Percentiles rank a stretch among this genome's conserved stretches.
These are phyloP conservation scores for Scelioninae gen. 2 DNA, from an alignment of 2,888 invertebrate genomes.

Conservation along the genomic window DNA sequence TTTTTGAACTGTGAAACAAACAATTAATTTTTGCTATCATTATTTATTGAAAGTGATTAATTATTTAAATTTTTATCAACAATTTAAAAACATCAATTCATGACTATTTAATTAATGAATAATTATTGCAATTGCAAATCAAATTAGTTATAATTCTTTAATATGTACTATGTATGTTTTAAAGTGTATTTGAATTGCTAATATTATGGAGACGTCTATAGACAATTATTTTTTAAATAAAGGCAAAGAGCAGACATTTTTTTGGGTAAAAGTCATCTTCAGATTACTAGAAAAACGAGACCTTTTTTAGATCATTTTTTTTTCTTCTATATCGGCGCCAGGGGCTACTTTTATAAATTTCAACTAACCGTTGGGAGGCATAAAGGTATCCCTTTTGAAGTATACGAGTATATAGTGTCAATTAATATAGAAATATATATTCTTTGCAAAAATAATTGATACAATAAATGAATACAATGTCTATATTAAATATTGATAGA, in stretches of 20 bases:
- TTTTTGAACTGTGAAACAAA: no score
- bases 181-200: no score
- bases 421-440: constrained; percentile 3
- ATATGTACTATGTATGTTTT: no score
- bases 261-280: background rate
- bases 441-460: background rate
- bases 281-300: constrained; percentile 1
- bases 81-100: no score
- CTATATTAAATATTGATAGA: no score
- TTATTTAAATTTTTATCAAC: no score
- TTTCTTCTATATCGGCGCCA: constrained; percentile 15
- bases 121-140: no score
- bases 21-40: no score
- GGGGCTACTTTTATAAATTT: constrained; percentile 30
- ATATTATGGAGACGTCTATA: no score
- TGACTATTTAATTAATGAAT: no score
- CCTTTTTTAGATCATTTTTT: constrained; percentile 4
- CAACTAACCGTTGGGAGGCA: constrained; percentile 19
- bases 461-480: background rate
- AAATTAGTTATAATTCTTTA: no score
- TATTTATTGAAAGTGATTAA: no score
- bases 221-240: background rate
- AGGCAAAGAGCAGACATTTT: background rate
- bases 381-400: constrained; percentile 3
- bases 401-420: constrained; percentile 4